Evolutionary conservation across 2,113 vertebrate species (phyloP).

Genomic region (Glaucomys volans): DNA sequence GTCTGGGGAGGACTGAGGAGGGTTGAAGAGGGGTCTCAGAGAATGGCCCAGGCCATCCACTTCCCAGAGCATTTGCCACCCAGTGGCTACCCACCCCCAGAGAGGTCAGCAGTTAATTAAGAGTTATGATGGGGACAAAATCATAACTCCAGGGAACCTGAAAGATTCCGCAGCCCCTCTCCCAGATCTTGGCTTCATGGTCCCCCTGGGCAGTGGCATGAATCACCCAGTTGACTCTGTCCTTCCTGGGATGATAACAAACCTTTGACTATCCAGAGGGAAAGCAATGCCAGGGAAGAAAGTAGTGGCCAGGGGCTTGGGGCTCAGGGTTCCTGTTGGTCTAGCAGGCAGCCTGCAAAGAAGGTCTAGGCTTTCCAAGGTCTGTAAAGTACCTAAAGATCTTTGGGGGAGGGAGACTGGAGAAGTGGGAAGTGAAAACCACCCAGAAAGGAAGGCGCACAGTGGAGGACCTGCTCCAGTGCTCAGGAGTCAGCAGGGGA

Average conservation of each 20-base stretch:
- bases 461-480: neutral
- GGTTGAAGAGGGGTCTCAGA: neutral
- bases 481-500: conserved; percentile 5
- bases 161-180: neutral
- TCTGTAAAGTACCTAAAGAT: conserved; percentile 25
- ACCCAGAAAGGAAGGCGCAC: conserved; percentile 58
- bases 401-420: conserved; percentile 57
- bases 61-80: neutral
- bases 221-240: neutral
- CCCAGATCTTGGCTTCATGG: neutral
- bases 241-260: neutral
- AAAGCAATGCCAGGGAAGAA: neutral
- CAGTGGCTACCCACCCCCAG: neutral
- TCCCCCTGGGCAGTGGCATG: neutral
- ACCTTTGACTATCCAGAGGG: neutral
- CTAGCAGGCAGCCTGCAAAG: neutral
- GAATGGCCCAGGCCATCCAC: neutral
- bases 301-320: neutral
- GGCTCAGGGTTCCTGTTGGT: neutral
- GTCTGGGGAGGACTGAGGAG: too few species aligned
- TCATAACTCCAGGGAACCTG: neutral
- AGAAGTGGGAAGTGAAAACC: conserved; percentile 77
- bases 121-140: neutral
- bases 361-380: conserved; percentile 35
- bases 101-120: neutral